phyloP scores from a whole-genome alignment of 1,140 invertebrate species.

The Armadillidium nasatum region DNA sequence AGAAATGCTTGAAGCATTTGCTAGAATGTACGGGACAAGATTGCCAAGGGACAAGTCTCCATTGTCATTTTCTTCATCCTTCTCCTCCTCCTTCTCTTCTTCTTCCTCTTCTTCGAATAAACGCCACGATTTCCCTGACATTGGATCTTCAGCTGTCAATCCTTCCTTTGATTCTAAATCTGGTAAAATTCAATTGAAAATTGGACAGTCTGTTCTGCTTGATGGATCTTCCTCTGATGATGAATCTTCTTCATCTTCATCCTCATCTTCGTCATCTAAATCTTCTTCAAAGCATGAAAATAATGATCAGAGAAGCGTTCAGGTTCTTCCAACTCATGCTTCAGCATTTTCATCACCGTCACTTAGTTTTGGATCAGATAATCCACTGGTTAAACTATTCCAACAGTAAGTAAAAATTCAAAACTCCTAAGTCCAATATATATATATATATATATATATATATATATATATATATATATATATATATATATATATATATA shows the following conservation, averaged over 20 bases:
- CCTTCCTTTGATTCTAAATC: neutral
- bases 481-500: no score
- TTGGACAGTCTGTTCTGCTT: neutral
- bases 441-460: no score
- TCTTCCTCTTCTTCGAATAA: neutral
- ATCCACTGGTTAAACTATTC: neutral
- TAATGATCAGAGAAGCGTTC: neutral
- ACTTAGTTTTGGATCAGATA: neutral
- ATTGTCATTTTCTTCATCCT: neutral
- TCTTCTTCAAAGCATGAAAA: neutral
- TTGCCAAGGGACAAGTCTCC: slow-evolving; percentile 23
- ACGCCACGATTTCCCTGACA: neutral
- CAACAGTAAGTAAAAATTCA: neutral
- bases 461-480: no score
- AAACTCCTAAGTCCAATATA: no score
- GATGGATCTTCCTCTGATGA: neutral
- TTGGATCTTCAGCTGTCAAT: neutral
- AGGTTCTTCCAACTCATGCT: neutral
- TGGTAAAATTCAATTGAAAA: neutral
- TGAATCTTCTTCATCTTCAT: neutral
- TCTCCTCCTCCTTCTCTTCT: neutral
- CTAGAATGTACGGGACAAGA: slow-evolving; percentile 26
- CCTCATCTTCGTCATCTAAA: neutral
- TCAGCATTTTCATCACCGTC: neutral
- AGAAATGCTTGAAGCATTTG: slow-evolving; percentile 19